Percentiles rank a stretch among this genome's conserved stretches.
Conservation (phyloP, 2,797 vertebrate species). For the Myotis myotis region DNA sequence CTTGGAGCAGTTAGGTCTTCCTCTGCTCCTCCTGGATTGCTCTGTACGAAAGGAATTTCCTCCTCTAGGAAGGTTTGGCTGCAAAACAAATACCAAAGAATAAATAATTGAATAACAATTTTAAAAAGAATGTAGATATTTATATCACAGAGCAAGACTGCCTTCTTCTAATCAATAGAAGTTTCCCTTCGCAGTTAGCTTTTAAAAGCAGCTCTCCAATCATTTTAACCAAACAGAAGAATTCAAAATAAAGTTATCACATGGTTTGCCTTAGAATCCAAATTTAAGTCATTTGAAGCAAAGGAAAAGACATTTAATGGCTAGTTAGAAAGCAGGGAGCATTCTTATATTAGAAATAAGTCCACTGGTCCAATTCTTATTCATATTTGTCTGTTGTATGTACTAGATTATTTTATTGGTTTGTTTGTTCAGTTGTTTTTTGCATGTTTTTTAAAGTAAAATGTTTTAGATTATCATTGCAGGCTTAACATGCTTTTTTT, state of each 20-base stretch:
- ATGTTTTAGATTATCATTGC: neutral
- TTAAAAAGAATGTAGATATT: neutral
- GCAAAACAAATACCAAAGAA: neutral
- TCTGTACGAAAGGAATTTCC: neutral
- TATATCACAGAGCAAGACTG: neutral
- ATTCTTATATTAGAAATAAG: neutral
- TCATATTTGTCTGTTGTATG: neutral
- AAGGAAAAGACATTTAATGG: neutral
- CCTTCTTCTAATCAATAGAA: neutral
- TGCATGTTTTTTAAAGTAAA: neutral
- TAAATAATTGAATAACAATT: conserved; percentile 44
- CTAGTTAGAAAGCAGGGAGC: neutral
- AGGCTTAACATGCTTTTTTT: neutral
- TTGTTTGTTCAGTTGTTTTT: neutral
- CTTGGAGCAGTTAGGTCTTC: neutral
- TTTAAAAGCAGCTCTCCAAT: neutral
- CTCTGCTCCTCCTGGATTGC: neutral
- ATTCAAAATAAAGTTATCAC: neutral
- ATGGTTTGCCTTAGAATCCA: neutral
- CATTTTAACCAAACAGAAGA: neutral
- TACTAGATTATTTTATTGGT: neutral
- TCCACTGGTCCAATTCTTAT: neutral
- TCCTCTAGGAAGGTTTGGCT: neutral
- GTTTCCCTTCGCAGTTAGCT: neutral
- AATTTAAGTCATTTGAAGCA: neutral